Base-by-base conservation (phyloP, 2,888 invertebrate genomes). In the Platycheirus albimanus region DNA sequence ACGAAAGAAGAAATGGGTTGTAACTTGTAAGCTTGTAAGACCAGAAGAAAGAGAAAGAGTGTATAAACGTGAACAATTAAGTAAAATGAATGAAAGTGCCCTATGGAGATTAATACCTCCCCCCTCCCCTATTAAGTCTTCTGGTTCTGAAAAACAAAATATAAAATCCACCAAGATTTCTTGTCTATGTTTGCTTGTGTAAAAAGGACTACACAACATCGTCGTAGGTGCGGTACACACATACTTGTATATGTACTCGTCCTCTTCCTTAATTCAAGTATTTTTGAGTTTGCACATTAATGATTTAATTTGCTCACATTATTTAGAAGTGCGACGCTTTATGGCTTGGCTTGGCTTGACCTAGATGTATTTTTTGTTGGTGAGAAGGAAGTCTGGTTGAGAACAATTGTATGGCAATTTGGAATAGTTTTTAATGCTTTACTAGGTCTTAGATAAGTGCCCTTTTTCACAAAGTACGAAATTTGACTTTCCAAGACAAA, bases 261-360 rank as follows among this genome's bases (percentile, higher is more conserved):
- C n/a, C 17, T 45, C 30, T 58, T 41, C 52, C 49, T 63, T 28
- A 61, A 71, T 71, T 81, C 41, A 72, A 81, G 77, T 72, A 71
- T 77, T 77, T 71, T 77, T 45, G 63, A 81, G 81, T 81, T 77
- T 66, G 66, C 81, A 81, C 30, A 67, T 77, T 77, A 81, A 71
- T 81, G 81, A 63, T 72, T 77, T 81, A 81, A 81, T 81, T 81
- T 67, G 77, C 63, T 72, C 71, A 63, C 71, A 71, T 71, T 81
- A 15, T 49, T 71, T 52, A 43, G 61, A 41, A 77, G 77, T 17
- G 38, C 30, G 24, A 2, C 11, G 4, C 15, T 28, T 28, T 41
- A 11, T 24, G 15, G 13, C 19, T 20, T 15, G 13, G 52, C 71
- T 67, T 47, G 51, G 66, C 24, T 56, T 45, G 33, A 47, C 45